Evolutionary conservation across 2,888 invertebrate species (phyloP), one percentile per base, ranked within the genome.

Genomic region (Lottia scabra): DNA sequence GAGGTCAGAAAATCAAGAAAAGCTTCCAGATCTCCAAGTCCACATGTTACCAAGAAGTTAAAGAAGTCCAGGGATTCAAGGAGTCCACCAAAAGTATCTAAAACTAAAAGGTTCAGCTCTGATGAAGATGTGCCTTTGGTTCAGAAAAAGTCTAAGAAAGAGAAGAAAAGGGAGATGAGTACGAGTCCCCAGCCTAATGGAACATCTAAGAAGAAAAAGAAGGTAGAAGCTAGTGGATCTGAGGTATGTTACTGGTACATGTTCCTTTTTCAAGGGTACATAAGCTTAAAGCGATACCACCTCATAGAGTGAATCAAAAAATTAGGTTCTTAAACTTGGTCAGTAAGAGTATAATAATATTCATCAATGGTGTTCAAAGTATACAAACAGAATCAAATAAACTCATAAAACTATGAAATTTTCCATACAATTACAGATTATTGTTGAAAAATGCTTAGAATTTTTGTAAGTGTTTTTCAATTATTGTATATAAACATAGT

Each of bases 211-310:
- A 68, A 66, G 72, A 74, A 19, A 76, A 79, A 74, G 68, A 73
- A 73, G 74, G 70, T 71, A 26, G 74, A 63, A 56, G 76, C 64
- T 13, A 81, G 80, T 76, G 81, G 78, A 13, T 81, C 81, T 15
- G 81, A 80, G 79, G 81, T 82, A 71, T 71, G 75, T n/a, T 12
- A 30, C 30, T 30, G n/a, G n/a, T n/a, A n/a, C n/a, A n/a, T n/a
- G n/a, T n/a, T n/a, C n/a, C n/a, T n/a, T n/a, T n/a, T n/a, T n/a
- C n/a, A n/a, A n/a, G n/a, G n/a, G n/a, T n/a, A n/a, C n/a, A n/a
- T n/a, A n/a, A n/a, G n/a, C n/a, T n/a, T n/a, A n/a, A n/a, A n/a
- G n/a, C n/a, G n/a, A n/a, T n/a, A n/a, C n/a, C n/a, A n/a, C n/a
- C n/a, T n/a, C n/a, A n/a, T n/a, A n/a, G n/a, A n/a, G n/a, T n/a